Evolutionary conservation across 2,888 invertebrate species (phyloP).

Genomic region (Pollenia amentaria): DNA sequence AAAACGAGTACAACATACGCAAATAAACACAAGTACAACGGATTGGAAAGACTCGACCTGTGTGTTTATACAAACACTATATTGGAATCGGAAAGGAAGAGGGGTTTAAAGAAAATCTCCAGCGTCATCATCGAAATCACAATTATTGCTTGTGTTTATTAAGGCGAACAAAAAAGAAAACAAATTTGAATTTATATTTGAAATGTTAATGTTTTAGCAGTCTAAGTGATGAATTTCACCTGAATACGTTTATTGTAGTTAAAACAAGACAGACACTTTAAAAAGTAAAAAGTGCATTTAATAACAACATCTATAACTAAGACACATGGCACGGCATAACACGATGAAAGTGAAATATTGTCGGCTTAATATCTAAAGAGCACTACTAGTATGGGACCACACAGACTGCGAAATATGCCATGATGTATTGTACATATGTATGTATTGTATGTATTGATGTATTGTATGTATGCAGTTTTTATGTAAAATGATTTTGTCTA

Average conservation of each 20-base stretch:
- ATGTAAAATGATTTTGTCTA: not conserved
- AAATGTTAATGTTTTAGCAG: conserved; percentile 57
- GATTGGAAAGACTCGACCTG: conserved; percentile 33
- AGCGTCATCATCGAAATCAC: conserved; percentile 34
- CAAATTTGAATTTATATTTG: conserved; percentile 59
- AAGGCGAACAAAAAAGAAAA: conserved; percentile 16
- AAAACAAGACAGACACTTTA: conserved; percentile 33
- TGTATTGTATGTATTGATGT: not conserved
- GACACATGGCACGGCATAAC: conserved; percentile 49
- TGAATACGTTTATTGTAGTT: conserved; percentile 53
- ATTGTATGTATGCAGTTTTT: not conserved
- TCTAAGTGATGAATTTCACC: conserved; percentile 69
- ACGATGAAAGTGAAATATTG: conserved; percentile 16
- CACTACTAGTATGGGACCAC: conserved; percentile 38
- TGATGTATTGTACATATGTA: not conserved
- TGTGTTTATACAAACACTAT: conserved; percentile 34
- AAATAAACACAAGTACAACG: not conserved
- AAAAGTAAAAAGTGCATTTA: conserved; percentile 40
- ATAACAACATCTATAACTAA: conserved; percentile 34
- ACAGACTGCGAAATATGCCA: conserved; percentile 15
- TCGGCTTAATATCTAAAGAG: conserved; percentile 51
- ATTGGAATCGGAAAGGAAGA: conserved; percentile 11
- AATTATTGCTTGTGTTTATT: conserved; percentile 28
- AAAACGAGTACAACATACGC: not conserved
- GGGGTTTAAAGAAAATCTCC: conserved; percentile 17